Evolutionary conservation across 1,140 invertebrate species (phyloP), one percentile per base, ranked within the genome.

Genomic region (Physella acuta): DNA sequence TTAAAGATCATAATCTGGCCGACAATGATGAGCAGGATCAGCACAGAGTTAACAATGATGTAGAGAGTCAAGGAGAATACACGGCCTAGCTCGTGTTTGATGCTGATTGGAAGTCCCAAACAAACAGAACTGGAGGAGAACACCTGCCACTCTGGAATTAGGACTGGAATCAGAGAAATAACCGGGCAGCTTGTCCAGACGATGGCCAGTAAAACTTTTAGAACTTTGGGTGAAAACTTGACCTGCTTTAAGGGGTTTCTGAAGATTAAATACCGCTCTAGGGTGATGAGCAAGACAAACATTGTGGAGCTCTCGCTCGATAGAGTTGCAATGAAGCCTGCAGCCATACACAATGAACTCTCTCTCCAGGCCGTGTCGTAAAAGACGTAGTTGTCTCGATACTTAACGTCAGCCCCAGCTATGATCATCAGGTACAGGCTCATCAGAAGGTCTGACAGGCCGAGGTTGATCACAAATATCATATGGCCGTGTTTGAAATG

Each of bases 401-500:
- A 73, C 2, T 34, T 17, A 3, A 24, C 39, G 55, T 73, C 71
- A 14, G 65, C 65, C 26, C 70, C 59, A 14, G 75, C 81, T 37
- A 83, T 81, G n/a, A 80, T 76, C 14, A 79, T 26, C 51, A 83
- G 39, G 59, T 82, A 83, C 0, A 82, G 39, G 3, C 81, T 80
- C 81, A 83, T 83, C 1, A 81, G 63, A 37, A 82, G 72, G 52
- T 83, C 81, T 14, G 80, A 74, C 2, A 77, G 16, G 17, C 71
- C 73, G 16, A 83, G 63, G 71, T 79, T 82, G 17, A 71, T 69
- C 14, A 81, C 73, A 62, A 81, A 75, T n/a, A 76, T 52, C 24
- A 71, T 73, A 71, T 75, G 68, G 24, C 73, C 72, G 39, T 69
- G 73, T 5, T 64, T 63, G 17, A 71, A 61, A 39, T 14, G 16